These are phyloP conservation scores for Stylophora pistillata DNA, from an alignment of 64 coral and sea anemone genomes.

Conservation along the genomic window DNA sequence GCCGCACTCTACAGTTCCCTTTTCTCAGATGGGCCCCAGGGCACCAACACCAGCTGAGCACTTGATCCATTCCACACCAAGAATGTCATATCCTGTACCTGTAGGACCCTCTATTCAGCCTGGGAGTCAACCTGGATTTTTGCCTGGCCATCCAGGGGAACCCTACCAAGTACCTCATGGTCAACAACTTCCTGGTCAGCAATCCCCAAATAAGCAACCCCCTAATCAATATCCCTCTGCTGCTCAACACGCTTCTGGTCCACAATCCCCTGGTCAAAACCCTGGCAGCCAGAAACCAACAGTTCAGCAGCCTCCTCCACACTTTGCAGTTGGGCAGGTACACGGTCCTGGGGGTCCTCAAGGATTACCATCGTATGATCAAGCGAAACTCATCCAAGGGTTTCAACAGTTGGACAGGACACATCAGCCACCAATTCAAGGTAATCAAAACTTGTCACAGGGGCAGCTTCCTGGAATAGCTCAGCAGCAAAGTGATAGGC, in stretches of 20 bases:
- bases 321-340: not conserved
- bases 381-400: slow-evolving; percentile 19
- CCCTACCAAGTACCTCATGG: not conserved
- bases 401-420: not conserved
- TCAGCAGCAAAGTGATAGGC: not conserved
- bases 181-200: too few relatives aligned
- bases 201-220: too few relatives aligned
- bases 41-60: slow-evolving; percentile 46
- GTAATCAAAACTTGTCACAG: not conserved
- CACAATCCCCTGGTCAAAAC: too few relatives aligned
- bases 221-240: too few relatives aligned
- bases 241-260: too few relatives aligned
- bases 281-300: too few relatives aligned
- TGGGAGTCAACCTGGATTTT: not conserved
- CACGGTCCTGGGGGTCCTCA: not conserved
- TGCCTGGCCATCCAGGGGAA: slow-evolving; percentile 7
- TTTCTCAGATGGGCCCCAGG: slow-evolving; percentile 19
- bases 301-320: slow-evolving; percentile 11
- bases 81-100: slow-evolving; percentile 79
- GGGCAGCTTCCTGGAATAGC: slow-evolving; percentile 12
- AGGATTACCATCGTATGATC: slow-evolving; percentile 42
- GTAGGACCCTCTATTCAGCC: not conserved
- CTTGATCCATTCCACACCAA: slow-evolving; percentile 62
- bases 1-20: not conserved
- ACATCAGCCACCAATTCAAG: not conserved